Evolutionary conservation across 1,140 invertebrate genomes (phyloP), one percentile per base, ranked within the genome.

Genomic region (Diorhabda elongata): DNA sequence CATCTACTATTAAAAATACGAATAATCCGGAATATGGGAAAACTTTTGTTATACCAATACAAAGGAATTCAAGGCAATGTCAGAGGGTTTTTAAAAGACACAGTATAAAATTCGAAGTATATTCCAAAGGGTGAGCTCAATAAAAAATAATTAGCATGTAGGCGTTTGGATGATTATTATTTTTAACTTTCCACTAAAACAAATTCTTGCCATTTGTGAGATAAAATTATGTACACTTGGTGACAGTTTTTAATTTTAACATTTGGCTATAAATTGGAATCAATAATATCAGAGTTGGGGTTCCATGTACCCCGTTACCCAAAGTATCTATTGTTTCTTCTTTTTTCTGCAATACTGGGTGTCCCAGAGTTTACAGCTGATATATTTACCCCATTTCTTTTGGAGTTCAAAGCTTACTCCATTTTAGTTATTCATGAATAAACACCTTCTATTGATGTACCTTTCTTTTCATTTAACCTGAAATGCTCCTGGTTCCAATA

Each of bases 1-100:
- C 94, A 2, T 82, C 84, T 3, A 87, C 91, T 3, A 84, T 97
- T 2, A 93, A 91, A 80, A 90, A 94, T 79, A 94, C 92, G 4
- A 92, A 91, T 77, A 96, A 91, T 84, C 96, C 97, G 3, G 91
- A 92, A 76, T 98, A 97, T 80, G 88, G 94, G 78, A 87, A 91
- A 61, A 87, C 87, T 42, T 90, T 92, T 76, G 88, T 85, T 58
- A 85, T 97, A 69, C 85, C 90, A 45, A 93, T 98, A 65, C 90
- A 92, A 76, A 86, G 95, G 56, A 88, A 86, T 59, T 88, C 91
- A 3, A 85, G 95, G 65, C 87, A 90, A 11, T 94, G 96, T 76
- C 87, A 90, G 71, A 81, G 96, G 68, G 85, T 93, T 44, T 93
- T 98, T 75, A 97, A 97, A 82, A 85, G 94, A 69, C 93, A 97